Base-by-base conservation (phyloP, 2,888 invertebrate genomes). In the Tetramorium bicarinatum region DNA sequence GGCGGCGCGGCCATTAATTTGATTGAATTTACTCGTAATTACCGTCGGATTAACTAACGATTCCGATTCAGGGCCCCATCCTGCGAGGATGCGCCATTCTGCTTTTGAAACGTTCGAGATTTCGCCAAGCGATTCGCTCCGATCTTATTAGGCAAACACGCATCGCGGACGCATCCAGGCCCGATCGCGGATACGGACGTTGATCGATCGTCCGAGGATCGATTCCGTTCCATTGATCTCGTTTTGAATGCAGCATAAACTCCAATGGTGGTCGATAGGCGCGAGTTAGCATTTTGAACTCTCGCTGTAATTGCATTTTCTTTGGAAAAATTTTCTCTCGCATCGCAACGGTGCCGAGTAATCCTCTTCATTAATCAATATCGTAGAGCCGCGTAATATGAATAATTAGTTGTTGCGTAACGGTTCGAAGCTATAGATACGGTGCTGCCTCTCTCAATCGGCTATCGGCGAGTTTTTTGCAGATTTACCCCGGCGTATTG, bases 21-120 rank as follows among this genome's bases (percentile, higher is more conserved):
- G 82, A 90, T 90, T 67, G 84, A 81, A 88, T 87, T 90, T 85
- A 76, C 81, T 54, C 76, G 82, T 90, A 85, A 90, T 90, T 88
- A 88, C 80, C 85, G 38, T 69, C 71, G 85, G 76, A 89, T 89
- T 85, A 87, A 75, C 54, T 59, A 61, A 7, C 62, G 21, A 66
- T 79, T 66, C 76, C 72, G 59, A 76, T 61, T 62, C 76, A 83
- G 21, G 34, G 2, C 41, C 21, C 11, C 18, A 49, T 74, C 64
- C n/a, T 21, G n/a, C 38, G 21, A 34, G 21, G 18, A 29, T 18
- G 15, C 21, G 18, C 56, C 29, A 34, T 34, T 34, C 29, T 34
- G 29, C 4, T 34, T 49, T 64, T 15, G 66, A 76, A 76, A 76
- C 25, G 34, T 25, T 38, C 25, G 38, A n/a, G n/a, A 47, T 18